A percentile compares a stretch with the other conserved stretches of the same genome.
Conservation (phyloP, 2,797 vertebrate genomes). For the Chanos chanos region DNA sequence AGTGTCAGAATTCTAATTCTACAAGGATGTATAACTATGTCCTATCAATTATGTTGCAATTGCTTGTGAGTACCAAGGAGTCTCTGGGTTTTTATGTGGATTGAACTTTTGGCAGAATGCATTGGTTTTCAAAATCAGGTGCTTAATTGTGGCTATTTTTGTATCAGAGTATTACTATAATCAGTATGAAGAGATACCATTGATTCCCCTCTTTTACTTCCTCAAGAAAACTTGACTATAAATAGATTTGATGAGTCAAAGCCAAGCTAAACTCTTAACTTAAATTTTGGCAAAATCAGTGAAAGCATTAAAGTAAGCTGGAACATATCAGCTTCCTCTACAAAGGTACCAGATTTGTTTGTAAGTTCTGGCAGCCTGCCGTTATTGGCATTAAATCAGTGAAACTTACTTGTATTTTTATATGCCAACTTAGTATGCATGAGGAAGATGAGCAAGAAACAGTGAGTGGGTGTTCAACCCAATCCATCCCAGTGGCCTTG, state of each 20-base stretch:
- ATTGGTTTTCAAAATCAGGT: background rate
- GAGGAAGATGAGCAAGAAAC: constrained; percentile 14
- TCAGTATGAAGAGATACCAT: background rate
- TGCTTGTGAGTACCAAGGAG: too few relatives aligned
- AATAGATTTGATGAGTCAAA: background rate
- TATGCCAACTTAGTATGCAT: background rate
- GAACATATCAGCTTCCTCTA: background rate
- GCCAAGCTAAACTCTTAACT: background rate
- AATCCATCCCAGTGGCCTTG: constrained; percentile 3
- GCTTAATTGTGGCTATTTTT: background rate
- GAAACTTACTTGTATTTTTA: constrained; percentile 11
- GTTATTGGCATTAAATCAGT: constrained; percentile 6
- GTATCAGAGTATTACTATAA: too few relatives aligned
- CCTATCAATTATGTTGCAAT: constrained; percentile 1
- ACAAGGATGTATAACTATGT: constrained; percentile 7
- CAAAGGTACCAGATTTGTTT: background rate
- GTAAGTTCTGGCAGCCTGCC: constrained; percentile 5
- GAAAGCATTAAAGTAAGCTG: background rate
- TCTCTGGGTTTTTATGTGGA: background rate
- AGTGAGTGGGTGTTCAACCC: constrained; percentile 13
- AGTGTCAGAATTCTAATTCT: constrained; percentile 41
- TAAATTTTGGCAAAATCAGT: constrained; percentile 7
- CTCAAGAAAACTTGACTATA: background rate
- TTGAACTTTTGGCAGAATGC: too few relatives aligned
- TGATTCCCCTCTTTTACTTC: background rate